phyloP scores from a whole-genome alignment of 2,113 vertebrate genomes.

The Caloenas nicobarica region DNA sequence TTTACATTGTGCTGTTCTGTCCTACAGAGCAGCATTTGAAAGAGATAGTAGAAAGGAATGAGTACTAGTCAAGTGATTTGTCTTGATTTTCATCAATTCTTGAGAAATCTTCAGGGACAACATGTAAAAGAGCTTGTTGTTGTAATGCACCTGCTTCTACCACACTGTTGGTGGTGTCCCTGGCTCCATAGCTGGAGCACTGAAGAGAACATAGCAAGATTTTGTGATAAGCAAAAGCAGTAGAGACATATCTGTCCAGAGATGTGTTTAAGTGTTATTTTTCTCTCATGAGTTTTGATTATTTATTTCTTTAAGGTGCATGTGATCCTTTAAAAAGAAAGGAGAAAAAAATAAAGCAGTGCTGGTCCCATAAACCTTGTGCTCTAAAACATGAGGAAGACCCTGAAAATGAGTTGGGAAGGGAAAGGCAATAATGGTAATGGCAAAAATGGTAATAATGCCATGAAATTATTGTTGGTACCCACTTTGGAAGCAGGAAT shows the following conservation, averaged over 20 bases:
- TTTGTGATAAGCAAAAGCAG: not conserved
- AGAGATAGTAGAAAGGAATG: not conserved
- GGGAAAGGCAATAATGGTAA: not conserved
- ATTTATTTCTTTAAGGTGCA: not conserved
- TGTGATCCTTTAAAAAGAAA: not conserved
- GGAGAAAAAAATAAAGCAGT: not conserved
- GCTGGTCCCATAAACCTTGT: not conserved
- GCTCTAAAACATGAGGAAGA: not conserved
- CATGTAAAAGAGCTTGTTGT: not conserved
- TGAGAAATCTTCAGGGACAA: not conserved
- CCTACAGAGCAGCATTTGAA: not conserved
- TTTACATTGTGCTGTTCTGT: not conserved
- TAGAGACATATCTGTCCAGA: not conserved
- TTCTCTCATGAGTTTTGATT: not conserved
- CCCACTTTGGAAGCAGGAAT: not conserved
- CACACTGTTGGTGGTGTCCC: not conserved
- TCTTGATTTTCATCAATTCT: not conserved
- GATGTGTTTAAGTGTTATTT: not conserved
- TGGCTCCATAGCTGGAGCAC: not conserved
- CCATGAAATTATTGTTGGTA: not conserved
- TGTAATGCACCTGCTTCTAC: not conserved
- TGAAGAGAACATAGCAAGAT: not conserved
- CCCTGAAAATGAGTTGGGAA: not conserved
- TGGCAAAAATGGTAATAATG: not conserved
- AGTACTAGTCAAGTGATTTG: not conserved